A percentile compares a stretch with the other conserved stretches of the same genome.
Conservation (phyloP, 35 echinoderm and acorn worm species). For the Chiridota heheva region DNA sequence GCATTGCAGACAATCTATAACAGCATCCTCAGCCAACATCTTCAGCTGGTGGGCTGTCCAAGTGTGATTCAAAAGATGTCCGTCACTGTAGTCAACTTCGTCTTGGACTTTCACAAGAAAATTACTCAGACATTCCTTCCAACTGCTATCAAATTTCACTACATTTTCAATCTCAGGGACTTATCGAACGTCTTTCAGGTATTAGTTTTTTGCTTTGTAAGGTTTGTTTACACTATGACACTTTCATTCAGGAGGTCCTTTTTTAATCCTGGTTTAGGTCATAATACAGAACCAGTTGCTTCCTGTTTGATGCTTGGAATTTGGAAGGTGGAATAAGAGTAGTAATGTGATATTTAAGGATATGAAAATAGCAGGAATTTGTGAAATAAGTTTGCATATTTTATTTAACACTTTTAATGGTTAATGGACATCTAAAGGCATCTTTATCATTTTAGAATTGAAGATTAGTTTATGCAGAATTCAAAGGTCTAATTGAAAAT, state of each 20-base stretch:
- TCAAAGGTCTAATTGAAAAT: too few species aligned
- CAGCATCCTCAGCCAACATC: constrained; percentile 88
- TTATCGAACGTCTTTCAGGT: constrained; percentile 98
- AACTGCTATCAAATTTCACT: constrained; percentile 98
- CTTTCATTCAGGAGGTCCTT: neutral
- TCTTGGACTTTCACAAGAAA: constrained; percentile 96
- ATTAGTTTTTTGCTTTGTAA: neutral
- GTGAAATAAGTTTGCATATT: too few species aligned
- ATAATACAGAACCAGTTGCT: too few species aligned
- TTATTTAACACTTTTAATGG: too few species aligned
- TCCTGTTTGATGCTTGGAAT: too few species aligned
- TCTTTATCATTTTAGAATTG: too few species aligned
- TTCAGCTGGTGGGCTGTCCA: constrained; percentile 36
- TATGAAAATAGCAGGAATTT: too few species aligned
- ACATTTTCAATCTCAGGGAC: constrained; percentile 96
- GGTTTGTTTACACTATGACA: neutral
- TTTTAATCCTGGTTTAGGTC: neutral
- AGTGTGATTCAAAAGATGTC: constrained; percentile 77
- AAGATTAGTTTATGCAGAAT: too few species aligned
- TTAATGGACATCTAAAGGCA: too few species aligned
- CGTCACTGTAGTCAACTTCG: constrained; percentile 56
- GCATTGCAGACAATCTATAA: constrained; percentile 89
- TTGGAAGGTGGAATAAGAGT: too few species aligned
- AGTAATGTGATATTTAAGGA: too few species aligned
- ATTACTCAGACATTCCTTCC: constrained; percentile 90